These are phyloP conservation scores for Aporophyla lueneburgensis DNA, from an alignment of 2,888 invertebrate genomes.

Conservation along the genomic window DNA sequence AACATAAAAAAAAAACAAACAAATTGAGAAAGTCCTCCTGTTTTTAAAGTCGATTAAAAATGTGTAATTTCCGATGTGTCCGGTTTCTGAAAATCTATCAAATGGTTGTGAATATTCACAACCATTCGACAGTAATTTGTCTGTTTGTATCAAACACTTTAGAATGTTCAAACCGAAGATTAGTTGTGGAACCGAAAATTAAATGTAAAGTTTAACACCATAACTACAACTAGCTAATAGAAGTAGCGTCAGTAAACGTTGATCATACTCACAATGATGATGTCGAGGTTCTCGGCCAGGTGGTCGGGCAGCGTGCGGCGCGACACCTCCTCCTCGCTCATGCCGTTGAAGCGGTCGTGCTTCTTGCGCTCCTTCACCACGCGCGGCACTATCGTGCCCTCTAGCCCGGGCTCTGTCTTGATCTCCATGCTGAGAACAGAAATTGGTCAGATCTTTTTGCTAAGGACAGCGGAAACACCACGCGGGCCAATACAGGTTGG, in stretches of 20 bases:
- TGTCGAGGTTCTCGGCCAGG: conserved; percentile 97
- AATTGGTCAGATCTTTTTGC: background rate
- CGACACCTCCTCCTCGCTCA: conserved; percentile 99
- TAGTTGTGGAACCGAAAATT: background rate
- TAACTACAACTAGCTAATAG: conserved; percentile 10
- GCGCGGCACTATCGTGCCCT: conserved; percentile 89
- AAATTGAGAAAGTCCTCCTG: too few relatives aligned
- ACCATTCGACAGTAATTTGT: background rate
- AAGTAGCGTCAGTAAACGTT: conserved; percentile 55
- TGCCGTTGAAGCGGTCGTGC: conserved; percentile 98
- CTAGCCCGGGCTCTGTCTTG: conserved; percentile 89
- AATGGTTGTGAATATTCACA: background rate
- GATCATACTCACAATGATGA: conserved; percentile 98
- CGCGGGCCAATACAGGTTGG: background rate
- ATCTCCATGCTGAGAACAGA: conserved; percentile 85
- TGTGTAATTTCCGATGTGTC: background rate
- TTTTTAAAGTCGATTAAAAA: background rate
- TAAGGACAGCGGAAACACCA: background rate
- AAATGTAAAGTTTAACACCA: background rate
- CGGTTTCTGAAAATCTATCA: background rate
- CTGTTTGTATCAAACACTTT: background rate
- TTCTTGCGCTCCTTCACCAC: conserved; percentile 96
- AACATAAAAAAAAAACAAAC: too few relatives aligned
- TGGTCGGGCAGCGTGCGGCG: conserved; percentile 98
- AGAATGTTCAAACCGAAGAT: background rate